Evolutionary conservation across 2,113 vertebrate genomes (phyloP).

Genomic region (Amblyopsis rosae): DNA sequence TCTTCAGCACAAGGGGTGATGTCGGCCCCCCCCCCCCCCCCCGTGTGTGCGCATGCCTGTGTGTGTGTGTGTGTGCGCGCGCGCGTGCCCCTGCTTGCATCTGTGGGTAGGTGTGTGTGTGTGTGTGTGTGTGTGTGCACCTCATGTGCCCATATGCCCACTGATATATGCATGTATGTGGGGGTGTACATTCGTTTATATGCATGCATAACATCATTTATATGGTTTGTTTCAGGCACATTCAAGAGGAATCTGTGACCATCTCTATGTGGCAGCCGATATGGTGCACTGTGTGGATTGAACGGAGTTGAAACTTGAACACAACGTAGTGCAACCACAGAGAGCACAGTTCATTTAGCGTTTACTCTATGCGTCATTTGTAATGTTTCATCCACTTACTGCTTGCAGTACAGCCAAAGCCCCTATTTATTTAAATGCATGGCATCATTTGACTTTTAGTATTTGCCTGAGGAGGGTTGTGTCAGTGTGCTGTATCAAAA

Average conservation of each 20-base stretch:
- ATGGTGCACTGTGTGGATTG: too few relatives aligned
- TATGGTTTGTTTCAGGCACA: too few relatives aligned
- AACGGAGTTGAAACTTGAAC: too few relatives aligned
- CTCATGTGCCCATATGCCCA: neutral
- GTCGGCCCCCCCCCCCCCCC: too few relatives aligned
- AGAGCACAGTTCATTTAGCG: too few relatives aligned
- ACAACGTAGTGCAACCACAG: neutral
- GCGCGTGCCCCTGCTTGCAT: neutral
- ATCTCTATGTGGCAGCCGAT: neutral
- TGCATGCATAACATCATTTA: neutral
- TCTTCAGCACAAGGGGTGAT: constrained; percentile 48
- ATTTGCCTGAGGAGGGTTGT: neutral
- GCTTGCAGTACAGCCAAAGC: too few relatives aligned
- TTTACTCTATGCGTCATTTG: too few relatives aligned
- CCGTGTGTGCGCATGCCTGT: constrained; percentile 11
- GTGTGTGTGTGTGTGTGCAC: constrained; percentile 1
- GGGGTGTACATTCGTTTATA: constrained; percentile 8
- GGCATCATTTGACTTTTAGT: neutral
- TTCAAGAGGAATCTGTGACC: constrained; percentile 14
- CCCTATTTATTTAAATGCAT: too few relatives aligned
- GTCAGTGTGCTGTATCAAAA: neutral
- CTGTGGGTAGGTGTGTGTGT: constrained; percentile 7
- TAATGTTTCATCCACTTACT: too few relatives aligned
- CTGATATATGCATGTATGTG: constrained; percentile 8
- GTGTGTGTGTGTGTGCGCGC: constrained; percentile 7